Evolutionary conservation across 2,113 vertebrate genomes (phyloP), one percentile per base, ranked within the genome.

Genomic region (Nothobranchius kuhntae): DNA sequence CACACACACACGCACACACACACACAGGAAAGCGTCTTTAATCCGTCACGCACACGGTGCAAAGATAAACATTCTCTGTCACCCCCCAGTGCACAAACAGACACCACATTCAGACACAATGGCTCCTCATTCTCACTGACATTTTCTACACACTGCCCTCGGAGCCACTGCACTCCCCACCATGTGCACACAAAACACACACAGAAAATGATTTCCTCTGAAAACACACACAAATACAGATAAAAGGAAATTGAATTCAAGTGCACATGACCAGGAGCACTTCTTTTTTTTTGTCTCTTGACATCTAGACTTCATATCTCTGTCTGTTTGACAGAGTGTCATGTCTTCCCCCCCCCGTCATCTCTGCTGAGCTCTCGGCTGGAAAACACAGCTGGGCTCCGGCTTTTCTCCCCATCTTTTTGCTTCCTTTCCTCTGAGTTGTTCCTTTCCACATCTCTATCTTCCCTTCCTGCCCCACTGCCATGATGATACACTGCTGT

Each of bases 191-290:
- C 36, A 38, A 65, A 36, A 26, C 53, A 69, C 73, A 67, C 73
- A 61, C 60, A 58, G 53, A 61, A n/a, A 63, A 53, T 30, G 11
- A 65, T 71, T 80, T 73, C 64, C 67, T 73, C 65, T 66, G 50
- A 73, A 73, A 83, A 71, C 52, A 65, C 75, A 71, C 78, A 75
- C 68, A 73, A 66, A 67, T 53, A 55, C 64, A 80, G 75, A 78
- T 86, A 76, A 82, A 83, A 88, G 62, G 55, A 85, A 84, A 75
- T 36, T 65, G 72, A 70, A 83, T 66, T 67, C 58, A 54, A 65
- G 63, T 35, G 35, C 76, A 71, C 68, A 76, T 74, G 78, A 76
- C 77, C 76, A 71, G 59, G 74, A 82, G 70, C 63, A 56, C 17
- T 75, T 40, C 21, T 59, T 40, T 73, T 68, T 80, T 71, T 78